Conservation (phyloP, 2,797 vertebrate genomes). For the Odontamblyopus rebecca region DNA sequence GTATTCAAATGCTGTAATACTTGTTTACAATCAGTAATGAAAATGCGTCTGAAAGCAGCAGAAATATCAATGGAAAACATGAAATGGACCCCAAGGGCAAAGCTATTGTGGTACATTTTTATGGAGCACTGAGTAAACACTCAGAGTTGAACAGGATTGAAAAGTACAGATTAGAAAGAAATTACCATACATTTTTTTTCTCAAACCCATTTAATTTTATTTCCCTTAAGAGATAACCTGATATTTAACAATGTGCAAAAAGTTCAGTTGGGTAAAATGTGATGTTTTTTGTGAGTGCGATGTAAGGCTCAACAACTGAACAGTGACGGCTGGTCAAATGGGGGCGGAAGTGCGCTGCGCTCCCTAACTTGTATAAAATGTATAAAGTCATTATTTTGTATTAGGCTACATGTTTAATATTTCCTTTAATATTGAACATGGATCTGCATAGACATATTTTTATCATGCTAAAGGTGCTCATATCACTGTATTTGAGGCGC, state of each 20-base stretch:
- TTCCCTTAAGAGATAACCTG: neutral
- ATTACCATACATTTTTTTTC: neutral
- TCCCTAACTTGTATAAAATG: too few relatives aligned
- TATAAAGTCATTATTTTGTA: too few relatives aligned
- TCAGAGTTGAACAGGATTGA: neutral
- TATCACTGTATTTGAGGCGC: too few relatives aligned
- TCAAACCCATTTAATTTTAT: neutral
- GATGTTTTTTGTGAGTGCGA: too few relatives aligned
- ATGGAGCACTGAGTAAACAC: neutral
- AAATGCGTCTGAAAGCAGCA: neutral
- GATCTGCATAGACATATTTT: too few relatives aligned
- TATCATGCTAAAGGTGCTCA: too few relatives aligned
- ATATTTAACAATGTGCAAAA: neutral
- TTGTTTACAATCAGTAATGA: neutral
- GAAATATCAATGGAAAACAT: constrained; percentile 4
- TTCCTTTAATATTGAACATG: too few relatives aligned
- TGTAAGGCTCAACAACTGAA: too few relatives aligned
- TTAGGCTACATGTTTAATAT: too few relatives aligned
- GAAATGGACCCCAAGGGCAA: constrained; percentile 10
- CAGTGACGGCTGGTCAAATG: too few relatives aligned
- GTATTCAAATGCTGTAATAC: neutral
- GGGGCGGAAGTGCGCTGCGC: too few relatives aligned
- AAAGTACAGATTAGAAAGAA: neutral
- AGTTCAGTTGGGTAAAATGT: neutral
- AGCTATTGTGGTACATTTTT: constrained; percentile 13